phyloP scores from a whole-genome alignment of 2,797 vertebrate genomes.

The Anguilla marmorata region DNA sequence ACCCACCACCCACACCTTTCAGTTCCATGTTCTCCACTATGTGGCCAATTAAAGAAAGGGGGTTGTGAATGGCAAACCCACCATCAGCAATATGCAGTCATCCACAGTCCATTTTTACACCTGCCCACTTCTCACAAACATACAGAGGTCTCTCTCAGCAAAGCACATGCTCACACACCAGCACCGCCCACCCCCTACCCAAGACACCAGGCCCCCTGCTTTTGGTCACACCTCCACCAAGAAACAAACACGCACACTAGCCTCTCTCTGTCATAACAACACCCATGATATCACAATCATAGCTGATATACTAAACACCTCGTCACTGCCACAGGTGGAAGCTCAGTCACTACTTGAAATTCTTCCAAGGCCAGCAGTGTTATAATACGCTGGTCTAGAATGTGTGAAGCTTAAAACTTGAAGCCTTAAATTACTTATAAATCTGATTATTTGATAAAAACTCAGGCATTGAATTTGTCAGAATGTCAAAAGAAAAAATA shows the following conservation, averaged over 20 bases:
- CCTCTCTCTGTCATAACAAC: not conserved
- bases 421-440: too few relatives aligned
- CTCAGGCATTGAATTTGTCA: not conserved
- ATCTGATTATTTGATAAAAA: too few relatives aligned
- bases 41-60: not conserved
- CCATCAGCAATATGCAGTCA: not conserved
- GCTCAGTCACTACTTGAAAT: not conserved
- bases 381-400: too few relatives aligned
- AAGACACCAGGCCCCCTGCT: not conserved
- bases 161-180: not conserved
- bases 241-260: not conserved
- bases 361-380: not conserved
- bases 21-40: not conserved
- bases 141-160: not conserved
- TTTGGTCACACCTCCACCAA: not conserved
- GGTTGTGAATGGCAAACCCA: not conserved
- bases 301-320: not conserved
- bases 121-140: not conserved
- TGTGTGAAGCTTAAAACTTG: too few relatives aligned
- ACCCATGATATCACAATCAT: not conserved
- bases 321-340: not conserved
- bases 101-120: not conserved
- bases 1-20: not conserved
- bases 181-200: not conserved
- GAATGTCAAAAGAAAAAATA: not conserved